These are phyloP conservation scores for Caenorhabditis elegans DNA, from an alignment of 1,140 invertebrate species.

Conservation along the genomic window DNA sequence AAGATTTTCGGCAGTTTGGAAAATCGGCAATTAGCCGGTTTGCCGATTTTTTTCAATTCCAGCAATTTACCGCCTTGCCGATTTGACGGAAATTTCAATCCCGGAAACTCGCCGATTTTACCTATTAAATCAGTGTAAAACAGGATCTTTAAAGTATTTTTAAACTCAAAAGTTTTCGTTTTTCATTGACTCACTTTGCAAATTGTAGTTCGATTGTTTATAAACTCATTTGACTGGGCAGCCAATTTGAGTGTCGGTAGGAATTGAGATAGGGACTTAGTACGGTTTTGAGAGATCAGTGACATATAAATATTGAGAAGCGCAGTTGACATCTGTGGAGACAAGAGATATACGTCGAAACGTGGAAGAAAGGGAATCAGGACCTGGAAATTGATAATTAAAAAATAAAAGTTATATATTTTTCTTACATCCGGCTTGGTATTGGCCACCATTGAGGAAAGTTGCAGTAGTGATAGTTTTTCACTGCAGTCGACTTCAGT, in stretches of 20 bases:
- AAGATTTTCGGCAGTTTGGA: too few relatives aligned
- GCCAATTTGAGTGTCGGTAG: not conserved
- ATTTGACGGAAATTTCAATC: too few relatives aligned
- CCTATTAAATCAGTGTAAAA: too few relatives aligned
- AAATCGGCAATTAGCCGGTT: too few relatives aligned
- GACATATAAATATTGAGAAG: conserved; percentile 79
- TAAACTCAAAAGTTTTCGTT: too few relatives aligned
- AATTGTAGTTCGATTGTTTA: not conserved
- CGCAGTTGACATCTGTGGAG: conserved; percentile 70
- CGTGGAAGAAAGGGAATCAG: conserved; percentile 78
- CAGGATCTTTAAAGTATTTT: too few relatives aligned
- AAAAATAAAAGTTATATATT: conserved; percentile 38
- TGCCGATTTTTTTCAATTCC: too few relatives aligned
- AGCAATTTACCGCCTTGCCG: too few relatives aligned
- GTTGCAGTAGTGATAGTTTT: conserved; percentile 78
- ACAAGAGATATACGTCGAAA: conserved; percentile 75
- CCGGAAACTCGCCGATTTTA: too few relatives aligned
- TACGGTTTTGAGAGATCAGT: conserved; percentile 71
- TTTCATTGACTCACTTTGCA: conserved; percentile 21
- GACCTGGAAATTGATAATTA: conserved; percentile 68
- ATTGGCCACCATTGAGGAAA: conserved; percentile 80
- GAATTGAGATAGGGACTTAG: not conserved
- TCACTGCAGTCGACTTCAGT: conserved; percentile 73
- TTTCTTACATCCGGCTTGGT: conserved; percentile 77
- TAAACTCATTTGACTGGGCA: not conserved